Base-by-base conservation (phyloP, 2,797 vertebrate genomes). In the Heliangelus exortis region DNA sequence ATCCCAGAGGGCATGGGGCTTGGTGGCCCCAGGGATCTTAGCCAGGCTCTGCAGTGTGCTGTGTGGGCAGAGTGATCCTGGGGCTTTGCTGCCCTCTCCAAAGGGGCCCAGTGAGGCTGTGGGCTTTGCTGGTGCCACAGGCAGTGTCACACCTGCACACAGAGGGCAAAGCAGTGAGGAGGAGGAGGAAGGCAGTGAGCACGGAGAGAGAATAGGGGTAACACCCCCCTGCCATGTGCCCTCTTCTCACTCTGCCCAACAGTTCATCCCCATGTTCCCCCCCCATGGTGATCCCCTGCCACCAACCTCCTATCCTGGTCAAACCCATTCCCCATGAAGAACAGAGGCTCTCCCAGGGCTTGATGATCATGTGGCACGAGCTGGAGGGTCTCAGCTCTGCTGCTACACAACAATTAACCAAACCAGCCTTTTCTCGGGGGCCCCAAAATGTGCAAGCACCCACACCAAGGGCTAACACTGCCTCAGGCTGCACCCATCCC, bases 1-100 rank as follows among this genome's bases (percentile, higher is more conserved):
- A 0, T 98, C 98, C 98, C 98, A 98, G 76, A 96, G 90, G 79
- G 93, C 54, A 33, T 12, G 61, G 13, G 96, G 68, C 9, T 97
- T 61, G 0, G 96, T 72, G 67, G 95, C 97, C 16, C 95, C 39
- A 8, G 96, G 92, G 84, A 96, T 73, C 8, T 97, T 89, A 2
- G 68, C 14, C 53, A 97, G 55, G 55, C 85, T 76, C 68, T 93
- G 95, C 36, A 96, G 95, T 0, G 96, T 91, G 10, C 98, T 15
- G 4, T 97, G 97, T 58, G 9, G 93, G 93, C 97, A 98, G 89
- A 68, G 90, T 3, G 96, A 61, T 7, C 95, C 57, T 10, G 97
- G 81, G 59, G 91, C 97, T 67, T 94, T 75, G 23, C 68, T 43
- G 29, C 65, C 53, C 18, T 94, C 94, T 58, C 84, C 17, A 0